phyloP scores from a whole-genome alignment of 2,113 vertebrate species.

The Gymnarchus niloticus region DNA sequence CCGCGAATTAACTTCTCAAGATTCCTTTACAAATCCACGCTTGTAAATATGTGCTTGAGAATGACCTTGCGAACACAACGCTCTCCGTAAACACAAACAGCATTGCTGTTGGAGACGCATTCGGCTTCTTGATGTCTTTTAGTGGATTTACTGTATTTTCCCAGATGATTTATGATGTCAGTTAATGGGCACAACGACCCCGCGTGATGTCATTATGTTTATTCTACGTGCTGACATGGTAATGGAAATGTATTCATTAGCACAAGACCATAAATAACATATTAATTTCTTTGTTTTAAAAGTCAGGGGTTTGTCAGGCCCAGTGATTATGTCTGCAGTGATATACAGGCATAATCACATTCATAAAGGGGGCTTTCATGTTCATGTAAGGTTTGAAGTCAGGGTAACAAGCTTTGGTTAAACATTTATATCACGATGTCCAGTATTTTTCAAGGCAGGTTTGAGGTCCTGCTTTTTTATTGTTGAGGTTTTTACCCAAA shows the following conservation, averaged over 20 bases:
- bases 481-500: neutral
- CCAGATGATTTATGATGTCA: neutral
- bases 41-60: neutral
- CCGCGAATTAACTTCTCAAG: no score
- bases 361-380: neutral
- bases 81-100: neutral
- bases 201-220: slow-evolving; percentile 3
- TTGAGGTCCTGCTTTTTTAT: neutral
- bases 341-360: neutral
- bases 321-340: neutral
- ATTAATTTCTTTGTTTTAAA: slow-evolving; percentile 10
- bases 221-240: neutral
- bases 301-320: neutral
- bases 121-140: neutral
- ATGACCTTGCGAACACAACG: neutral
- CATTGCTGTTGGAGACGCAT: slow-evolving; percentile 7
- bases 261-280: slow-evolving; percentile 15
- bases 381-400: neutral
- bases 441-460: neutral
- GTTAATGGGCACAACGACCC: slow-evolving; percentile 1
- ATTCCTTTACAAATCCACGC: neutral
- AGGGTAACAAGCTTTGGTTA: neutral
- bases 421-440: neutral
- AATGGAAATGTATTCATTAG: neutral
- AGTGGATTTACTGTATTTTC: slow-evolving; percentile 11